Evolutionary conservation across 1,140 invertebrate genomes (phyloP).

Genomic region (Caenorhabditis inopinata): DNA sequence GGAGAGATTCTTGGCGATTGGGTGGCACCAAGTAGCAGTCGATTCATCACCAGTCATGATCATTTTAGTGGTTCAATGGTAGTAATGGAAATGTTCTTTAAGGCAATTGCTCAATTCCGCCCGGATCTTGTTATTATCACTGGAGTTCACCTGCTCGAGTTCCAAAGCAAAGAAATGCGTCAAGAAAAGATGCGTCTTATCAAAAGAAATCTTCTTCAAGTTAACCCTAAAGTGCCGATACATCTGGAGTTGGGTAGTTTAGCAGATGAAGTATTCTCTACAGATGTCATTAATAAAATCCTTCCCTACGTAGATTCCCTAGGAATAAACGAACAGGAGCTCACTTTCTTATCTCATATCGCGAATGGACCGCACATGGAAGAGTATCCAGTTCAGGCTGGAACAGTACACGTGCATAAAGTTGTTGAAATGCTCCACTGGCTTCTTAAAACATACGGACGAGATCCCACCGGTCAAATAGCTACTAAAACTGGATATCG

Average conservation of each 20-base stretch:
- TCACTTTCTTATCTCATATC: conserved; percentile 67
- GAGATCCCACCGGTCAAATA: conserved; percentile 59
- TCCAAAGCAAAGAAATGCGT: conserved; percentile 65
- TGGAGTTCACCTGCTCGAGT: conserved; percentile 69
- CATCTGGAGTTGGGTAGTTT: conserved; percentile 69
- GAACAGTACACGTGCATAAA: conserved; percentile 61
- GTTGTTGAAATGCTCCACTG: conserved; percentile 69
- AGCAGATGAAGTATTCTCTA: conserved; percentile 67
- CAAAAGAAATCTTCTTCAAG: conserved; percentile 59
- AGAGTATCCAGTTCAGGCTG: conserved; percentile 56
- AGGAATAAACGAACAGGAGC: conserved; percentile 69
- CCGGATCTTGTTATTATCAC: conserved; percentile 67
- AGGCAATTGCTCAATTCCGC: conserved; percentile 60
- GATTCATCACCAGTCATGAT: conserved; percentile 69
- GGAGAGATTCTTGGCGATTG: conserved; percentile 67
- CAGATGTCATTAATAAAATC: conserved; percentile 63
- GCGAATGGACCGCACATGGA: conserved; percentile 67
- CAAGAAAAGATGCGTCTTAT: conserved; percentile 65
- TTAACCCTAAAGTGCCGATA: conserved; percentile 65
- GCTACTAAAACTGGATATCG: conserved; percentile 63
- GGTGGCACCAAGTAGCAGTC: conserved; percentile 67
- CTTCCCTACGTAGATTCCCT: conserved; percentile 67
- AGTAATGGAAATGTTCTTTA: conserved; percentile 68
- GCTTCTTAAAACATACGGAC: conserved; percentile 67
- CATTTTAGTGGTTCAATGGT: conserved; percentile 64